Evolutionary conservation across 2,113 vertebrate genomes (phyloP).

Genomic region (Neotoma lepida): DNA sequence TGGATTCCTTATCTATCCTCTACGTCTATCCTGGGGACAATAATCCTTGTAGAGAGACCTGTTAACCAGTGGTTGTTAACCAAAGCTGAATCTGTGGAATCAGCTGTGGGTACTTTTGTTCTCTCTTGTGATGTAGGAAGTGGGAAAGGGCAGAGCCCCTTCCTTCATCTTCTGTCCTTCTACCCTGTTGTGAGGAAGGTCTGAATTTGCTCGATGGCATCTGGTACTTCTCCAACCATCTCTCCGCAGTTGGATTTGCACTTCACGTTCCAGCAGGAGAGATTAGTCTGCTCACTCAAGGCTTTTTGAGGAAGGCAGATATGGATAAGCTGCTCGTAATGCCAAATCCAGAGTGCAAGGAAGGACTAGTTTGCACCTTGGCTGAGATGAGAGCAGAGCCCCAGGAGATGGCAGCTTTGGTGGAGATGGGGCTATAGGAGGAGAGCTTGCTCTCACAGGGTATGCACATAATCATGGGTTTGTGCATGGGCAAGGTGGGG

Average conservation of each 20-base stretch:
- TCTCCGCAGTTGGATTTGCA: accelerated
- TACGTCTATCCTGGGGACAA: background rate
- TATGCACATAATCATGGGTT: background rate
- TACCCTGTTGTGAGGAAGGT: background rate
- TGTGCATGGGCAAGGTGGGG: background rate
- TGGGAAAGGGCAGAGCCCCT: background rate
- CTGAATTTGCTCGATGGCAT: accelerated
- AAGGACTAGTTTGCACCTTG: background rate
- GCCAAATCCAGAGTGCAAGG: background rate
- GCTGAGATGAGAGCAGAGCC: background rate
- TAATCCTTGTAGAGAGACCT: background rate
- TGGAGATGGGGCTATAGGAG: background rate
- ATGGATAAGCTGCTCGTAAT: background rate
- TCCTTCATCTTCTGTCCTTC: background rate
- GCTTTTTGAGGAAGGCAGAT: slow-evolving; percentile 11
- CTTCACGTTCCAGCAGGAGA: background rate
- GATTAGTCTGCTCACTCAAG: background rate
- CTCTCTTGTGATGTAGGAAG: background rate
- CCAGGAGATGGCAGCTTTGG: too few relatives aligned
- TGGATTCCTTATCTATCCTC: background rate
- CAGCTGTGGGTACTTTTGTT: too few relatives aligned
- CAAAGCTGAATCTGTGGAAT: too few relatives aligned
- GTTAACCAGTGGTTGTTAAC: background rate
- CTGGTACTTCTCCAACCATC: accelerated
- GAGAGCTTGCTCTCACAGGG: background rate